Conservation (phyloP, 2,888 invertebrate species). For the Cylloceria caligata region DNA sequence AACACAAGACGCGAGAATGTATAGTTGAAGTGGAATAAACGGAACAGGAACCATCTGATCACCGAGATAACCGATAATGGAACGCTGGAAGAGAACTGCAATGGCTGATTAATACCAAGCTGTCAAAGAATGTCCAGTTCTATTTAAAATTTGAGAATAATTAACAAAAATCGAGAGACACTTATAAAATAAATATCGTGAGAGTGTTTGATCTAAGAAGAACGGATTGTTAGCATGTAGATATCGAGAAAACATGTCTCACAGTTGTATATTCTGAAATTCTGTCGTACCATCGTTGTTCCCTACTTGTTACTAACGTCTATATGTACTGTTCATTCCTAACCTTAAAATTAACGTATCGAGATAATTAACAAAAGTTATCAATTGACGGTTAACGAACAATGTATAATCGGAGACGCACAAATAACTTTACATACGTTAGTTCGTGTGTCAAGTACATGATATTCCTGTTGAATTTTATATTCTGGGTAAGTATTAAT, state of each 20-base stretch:
- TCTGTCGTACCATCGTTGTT: constrained; percentile 39
- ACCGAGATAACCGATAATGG: constrained; percentile 5
- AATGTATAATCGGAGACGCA: constrained; percentile 87
- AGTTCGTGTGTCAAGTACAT: constrained; percentile 95
- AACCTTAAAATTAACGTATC: constrained; percentile 21
- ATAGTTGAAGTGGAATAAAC: constrained; percentile 16
- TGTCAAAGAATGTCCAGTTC: constrained; percentile 72
- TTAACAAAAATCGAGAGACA: constrained; percentile 16
- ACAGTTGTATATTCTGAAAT: constrained; percentile 15
- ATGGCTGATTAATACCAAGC: constrained; percentile 69
- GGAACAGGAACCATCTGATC: constrained; percentile 51
- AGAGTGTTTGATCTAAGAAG: neutral
- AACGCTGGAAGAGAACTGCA: constrained; percentile 57
- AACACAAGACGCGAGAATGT: neutral
- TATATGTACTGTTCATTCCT: constrained; percentile 35
- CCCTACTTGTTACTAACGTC: constrained; percentile 35
- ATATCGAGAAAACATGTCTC: constrained; percentile 35
- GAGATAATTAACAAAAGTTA: neutral
- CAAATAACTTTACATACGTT: constrained; percentile 92
- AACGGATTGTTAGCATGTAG: constrained; percentile 54
- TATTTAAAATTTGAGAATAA: constrained; percentile 34
- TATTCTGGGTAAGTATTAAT: constrained; percentile 93
- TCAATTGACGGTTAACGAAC: constrained; percentile 10
- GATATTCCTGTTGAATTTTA: constrained; percentile 94
- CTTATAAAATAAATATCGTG: constrained; percentile 3